Evolutionary conservation across 2,888 invertebrate genomes (phyloP), one percentile per base, ranked within the genome.

Genomic region (Sialis lutaria): DNA sequence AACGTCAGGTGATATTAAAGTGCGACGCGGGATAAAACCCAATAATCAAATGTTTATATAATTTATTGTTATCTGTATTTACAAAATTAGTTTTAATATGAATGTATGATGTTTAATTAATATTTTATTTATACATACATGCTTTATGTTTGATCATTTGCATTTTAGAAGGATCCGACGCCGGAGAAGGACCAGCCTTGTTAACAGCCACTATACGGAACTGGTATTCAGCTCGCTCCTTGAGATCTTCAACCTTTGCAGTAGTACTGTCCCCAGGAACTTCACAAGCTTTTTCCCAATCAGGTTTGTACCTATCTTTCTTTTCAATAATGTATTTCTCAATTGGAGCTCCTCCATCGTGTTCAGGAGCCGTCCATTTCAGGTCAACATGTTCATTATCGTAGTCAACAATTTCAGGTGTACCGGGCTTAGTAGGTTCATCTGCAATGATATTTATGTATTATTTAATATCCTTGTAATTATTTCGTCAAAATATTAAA

Each of bases 241-340:
- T 90, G 31, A 95, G 68, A 52, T 85, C 89, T 42, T 79, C 78
- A 31, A 92, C 82, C 59, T 84, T 82, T 40, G 82, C 92, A 51
- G 79, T 78, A 10, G 77, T 74, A 50, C 75, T 69, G 55, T 73
- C 75, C 33, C 85, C 86, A 49, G 89, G 81, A 42, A 86, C 79
- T 70, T 92, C 90, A 50, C 75, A 74, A 33, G 90, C 90, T 57
- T 85, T 89, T 61, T 91, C 89, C 89, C 90, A 91, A 54, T 88
- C 88, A 0, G 80, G 79, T 56, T 85, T 86, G 54, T 75, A 83
- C 61, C 81, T 82, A 54, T 88, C 87, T 60, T 84, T 87, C 74
- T 88, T 89, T 67, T 91, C 91, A 55, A 95, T 82, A 53, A 92
- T 83, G 62, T 95, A 95, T 63, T 89, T 90, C 57, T 82, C 85